phyloP scores from a whole-genome alignment of 2,113 vertebrate species.

The Cebidichthys violaceus region DNA sequence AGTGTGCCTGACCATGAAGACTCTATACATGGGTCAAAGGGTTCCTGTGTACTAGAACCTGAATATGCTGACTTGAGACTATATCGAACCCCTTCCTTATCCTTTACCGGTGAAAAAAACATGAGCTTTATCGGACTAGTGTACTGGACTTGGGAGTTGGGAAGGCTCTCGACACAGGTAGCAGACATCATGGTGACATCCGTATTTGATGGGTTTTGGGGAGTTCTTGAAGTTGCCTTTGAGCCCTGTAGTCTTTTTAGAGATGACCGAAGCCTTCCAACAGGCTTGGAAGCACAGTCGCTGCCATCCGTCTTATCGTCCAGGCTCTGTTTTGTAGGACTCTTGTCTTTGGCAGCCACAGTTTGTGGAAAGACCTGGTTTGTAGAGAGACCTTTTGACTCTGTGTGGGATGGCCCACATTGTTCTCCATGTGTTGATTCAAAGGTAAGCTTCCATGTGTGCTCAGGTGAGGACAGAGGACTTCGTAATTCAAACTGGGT shows the following conservation, averaged over 20 bases:
- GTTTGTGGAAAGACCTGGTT: conserved; percentile 23
- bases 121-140: conserved; percentile 96
- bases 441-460: conserved; percentile 4
- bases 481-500: conserved; percentile 19
- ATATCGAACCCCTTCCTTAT: conserved; percentile 90
- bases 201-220: conserved; percentile 25
- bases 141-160: conserved; percentile 78
- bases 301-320: conserved; percentile 35
- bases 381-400: conserved; percentile 21
- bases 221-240: conserved; percentile 11
- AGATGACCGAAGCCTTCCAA: conserved; percentile 59
- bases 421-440: conserved; percentile 23
- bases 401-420: not conserved
- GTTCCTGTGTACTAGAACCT: conserved; percentile 68
- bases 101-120: conserved; percentile 92
- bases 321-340: conserved; percentile 24
- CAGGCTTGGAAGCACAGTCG: conserved; percentile 19
- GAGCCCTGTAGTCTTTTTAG: conserved; percentile 43
- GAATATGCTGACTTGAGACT: conserved; percentile 89
- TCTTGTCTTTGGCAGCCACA: conserved; percentile 23
- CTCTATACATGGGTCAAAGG: conserved; percentile 82
- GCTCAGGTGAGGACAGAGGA: not conserved
- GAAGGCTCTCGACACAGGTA: conserved; percentile 35
- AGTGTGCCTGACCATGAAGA: conserved; percentile 77
- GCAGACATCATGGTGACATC: conserved; percentile 27